Evolutionary conservation across 92 coral and sea anemone species (phyloP), one percentile per base, ranked within the genome.

Genomic region (Paragorgia papillata): DNA sequence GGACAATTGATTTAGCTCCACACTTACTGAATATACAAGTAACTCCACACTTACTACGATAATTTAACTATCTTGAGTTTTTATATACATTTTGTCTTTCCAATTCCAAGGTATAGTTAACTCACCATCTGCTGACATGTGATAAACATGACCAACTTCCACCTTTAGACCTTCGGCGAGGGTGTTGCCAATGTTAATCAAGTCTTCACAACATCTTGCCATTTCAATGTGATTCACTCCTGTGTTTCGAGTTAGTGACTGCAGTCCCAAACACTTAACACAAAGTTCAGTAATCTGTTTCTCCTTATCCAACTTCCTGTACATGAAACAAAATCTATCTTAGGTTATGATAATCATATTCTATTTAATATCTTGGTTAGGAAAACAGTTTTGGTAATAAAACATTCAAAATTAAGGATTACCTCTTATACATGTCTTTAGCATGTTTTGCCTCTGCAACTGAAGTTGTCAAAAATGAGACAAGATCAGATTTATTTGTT

Each of bases 81-180:
- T n/a, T n/a, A n/a, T n/a, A n/a, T n/a, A n/a, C n/a, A n/a, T 15
- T 15, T n/a, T 46, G 7, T 46, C 33, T 22, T 82, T 83, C 95
- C 95, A 91, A 79, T 91, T 91, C 97, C 97, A 91, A 7, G 97
- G 97, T 48, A 91, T 84, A 30, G 80, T 86, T 7, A 91, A 46
- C 8, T 70, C 82, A 22, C 97, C 97, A 75, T 91, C 97, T 49
- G 85, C 90, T 8, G 88, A 83, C 12, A 89, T 89, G 17, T 82
- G 86, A 62, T 91, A 91, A 85, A 80, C 84, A 66, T 84, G 87
- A 9, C 91, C 90, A 20, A 91, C 79, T 19, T 75, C 75, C 60
- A 91, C 22, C 26, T 56, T 75, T 31, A 75, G 63, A 62, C 33
- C 62, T 56, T 80, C 66, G 27, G 26, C 61, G 56, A 91, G 83